Base-by-base conservation (phyloP, 2,888 invertebrate genomes). In the Cerastoderma edule region DNA sequence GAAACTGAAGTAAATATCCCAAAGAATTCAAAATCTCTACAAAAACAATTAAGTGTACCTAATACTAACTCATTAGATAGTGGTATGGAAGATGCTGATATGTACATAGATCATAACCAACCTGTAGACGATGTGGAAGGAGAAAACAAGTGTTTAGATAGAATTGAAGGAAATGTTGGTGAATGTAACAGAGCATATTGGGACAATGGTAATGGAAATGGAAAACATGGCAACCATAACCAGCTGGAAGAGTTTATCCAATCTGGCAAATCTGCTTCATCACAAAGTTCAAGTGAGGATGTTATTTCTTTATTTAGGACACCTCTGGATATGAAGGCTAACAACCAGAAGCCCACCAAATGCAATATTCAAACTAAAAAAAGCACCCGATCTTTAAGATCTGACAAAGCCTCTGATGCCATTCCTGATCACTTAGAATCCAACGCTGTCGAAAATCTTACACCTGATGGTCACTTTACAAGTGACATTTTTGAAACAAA, bases 341-440 rank as follows among this genome's bases (percentile, higher is more conserved):
- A 30, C 6, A 39, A 50, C 16, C 30, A 27, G 19, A 39, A 33
- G n/a, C 10, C 33, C 19, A 39, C 5, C 6, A 57, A 50, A 30
- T 50, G 13, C 1, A 8, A 32, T 33, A 46, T 46, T n/a, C 24
- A 69, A 32, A 1, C 32, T 60, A 39, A 44, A 50, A 54, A 24
- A 13, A 50, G 28, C n/a, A 70, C 28, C 48, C 63, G 69, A 28
- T 65, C 70, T 24, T 67, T 67, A 67, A 63, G 78, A 39, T 71
- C 39, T 60, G 39, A 66, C 1, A 57, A 66, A 13, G 2, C 24
- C 22, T 27, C 5, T n/a, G 28, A 30, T n/a, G 33, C 54, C 10
- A 44, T 64, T n/a, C 19, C 33, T 28, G 67, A 63, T 44, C 19
- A 50, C 63, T 54, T 16, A 13, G 39, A 68, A 28, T 50, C 33